These are phyloP conservation scores for Gouania willdenowi DNA, from an alignment of 2,797 vertebrate species.

Conservation along the genomic window DNA sequence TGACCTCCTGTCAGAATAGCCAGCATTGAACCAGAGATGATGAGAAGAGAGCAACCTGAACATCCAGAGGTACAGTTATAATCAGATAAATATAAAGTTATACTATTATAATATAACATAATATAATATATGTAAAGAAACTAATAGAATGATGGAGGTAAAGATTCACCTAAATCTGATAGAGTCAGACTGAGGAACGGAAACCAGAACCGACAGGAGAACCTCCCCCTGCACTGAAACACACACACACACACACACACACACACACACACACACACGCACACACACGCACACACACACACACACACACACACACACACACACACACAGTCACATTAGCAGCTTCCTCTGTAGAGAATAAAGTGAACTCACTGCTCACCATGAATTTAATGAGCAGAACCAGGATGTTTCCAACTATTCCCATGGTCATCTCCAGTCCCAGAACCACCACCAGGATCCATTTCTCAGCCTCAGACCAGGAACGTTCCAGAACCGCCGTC, in stretches of 20 bases:
- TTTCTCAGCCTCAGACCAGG: slow-evolving; percentile 41
- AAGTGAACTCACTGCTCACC: slow-evolving; percentile 23
- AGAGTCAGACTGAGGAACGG: slow-evolving; percentile 72
- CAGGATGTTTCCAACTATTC: slow-evolving; percentile 61
- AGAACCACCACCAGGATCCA: slow-evolving; percentile 56
- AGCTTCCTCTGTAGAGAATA: no score
- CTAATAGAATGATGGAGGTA: neutral
- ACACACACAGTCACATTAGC: no score
- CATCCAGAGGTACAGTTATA: slow-evolving; percentile 6
- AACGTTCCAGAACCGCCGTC: slow-evolving; percentile 16
- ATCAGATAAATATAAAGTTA: no score
- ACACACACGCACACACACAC: no score
- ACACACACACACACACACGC: no score
- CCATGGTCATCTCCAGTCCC: slow-evolving; percentile 59
- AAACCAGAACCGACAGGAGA: slow-evolving; percentile 62
- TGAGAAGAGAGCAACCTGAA: slow-evolving; percentile 63
- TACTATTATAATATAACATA: neutral
- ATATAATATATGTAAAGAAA: neutral
- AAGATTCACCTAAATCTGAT: slow-evolving; percentile 66
- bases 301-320: no score
- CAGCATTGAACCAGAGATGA: slow-evolving; percentile 68
- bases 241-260: no score
- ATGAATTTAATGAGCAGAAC: slow-evolving; percentile 63
- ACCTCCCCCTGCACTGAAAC: slow-evolving; percentile 61
- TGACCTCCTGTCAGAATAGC: slow-evolving; percentile 68